Percentiles rank a stretch among this genome's conserved stretches.
These are phyloP conservation scores for Neotoma lepida DNA, from an alignment of 2,113 vertebrate genomes.

Conservation along the genomic window DNA sequence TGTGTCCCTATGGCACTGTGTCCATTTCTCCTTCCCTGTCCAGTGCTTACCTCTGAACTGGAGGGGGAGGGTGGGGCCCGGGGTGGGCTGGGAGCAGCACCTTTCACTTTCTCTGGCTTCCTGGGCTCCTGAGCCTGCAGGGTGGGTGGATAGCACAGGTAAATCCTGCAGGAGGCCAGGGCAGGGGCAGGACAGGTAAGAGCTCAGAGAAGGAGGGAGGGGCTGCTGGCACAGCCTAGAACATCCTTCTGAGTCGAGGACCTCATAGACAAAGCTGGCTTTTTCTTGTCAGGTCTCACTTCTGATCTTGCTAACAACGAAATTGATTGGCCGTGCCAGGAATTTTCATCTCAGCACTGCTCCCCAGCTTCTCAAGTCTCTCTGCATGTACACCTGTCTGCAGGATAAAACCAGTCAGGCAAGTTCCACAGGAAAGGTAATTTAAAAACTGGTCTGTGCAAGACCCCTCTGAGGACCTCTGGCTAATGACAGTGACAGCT, in stretches of 20 bases:
- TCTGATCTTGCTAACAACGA: conserved; percentile 65
- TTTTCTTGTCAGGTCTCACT: conserved; percentile 2
- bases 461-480: not conserved
- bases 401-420: not conserved
- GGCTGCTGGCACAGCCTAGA: not conserved
- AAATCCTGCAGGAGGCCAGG: not conserved
- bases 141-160: not conserved
- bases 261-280: not conserved
- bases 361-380: conserved; percentile 61
- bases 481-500: not conserved
- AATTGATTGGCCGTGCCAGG: conserved; percentile 71
- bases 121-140: not conserved
- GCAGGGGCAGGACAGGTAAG: not conserved
- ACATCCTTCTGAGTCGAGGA: not conserved
- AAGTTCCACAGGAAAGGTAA: not conserved
- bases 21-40: no score
- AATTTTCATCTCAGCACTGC: conserved; percentile 65
- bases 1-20: not conserved
- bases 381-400: not conserved
- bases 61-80: not conserved
- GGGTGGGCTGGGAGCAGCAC: not conserved
- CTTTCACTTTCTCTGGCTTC: not conserved
- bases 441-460: not conserved
- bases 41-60: not conserved
- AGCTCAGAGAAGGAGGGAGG: not conserved